Percentiles rank a stretch among this genome's conserved stretches.
These are phyloP conservation scores for Vulpes ferrilata DNA, from an alignment of 2,113 vertebrate species.

Conservation along the genomic window DNA sequence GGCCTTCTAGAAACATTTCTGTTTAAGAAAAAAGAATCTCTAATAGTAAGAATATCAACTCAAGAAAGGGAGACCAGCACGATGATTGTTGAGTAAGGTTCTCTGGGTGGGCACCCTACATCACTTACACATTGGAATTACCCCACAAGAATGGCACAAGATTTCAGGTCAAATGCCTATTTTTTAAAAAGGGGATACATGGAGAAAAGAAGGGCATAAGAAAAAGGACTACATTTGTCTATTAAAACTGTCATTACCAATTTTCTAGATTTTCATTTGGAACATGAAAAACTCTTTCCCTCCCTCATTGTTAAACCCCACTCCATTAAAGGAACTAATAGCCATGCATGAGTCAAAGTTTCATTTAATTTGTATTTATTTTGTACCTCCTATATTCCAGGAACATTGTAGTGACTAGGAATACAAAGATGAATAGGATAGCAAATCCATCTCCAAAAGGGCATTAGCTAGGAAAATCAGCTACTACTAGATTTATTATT, in stretches of 20 bases:
- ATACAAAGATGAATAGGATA: neutral
- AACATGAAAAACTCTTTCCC: neutral
- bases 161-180: neutral
- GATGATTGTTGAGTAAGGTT: neutral
- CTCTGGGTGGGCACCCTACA: neutral
- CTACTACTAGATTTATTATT: conserved; percentile 17
- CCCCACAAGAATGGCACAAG: neutral
- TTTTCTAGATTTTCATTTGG: conserved; percentile 1
- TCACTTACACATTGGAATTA: neutral
- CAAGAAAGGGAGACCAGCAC: neutral
- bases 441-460: neutral
- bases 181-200: neutral
- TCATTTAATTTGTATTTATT: neutral
- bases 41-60: neutral
- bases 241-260: neutral
- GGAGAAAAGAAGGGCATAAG: neutral
- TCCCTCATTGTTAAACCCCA: neutral
- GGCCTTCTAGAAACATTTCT: neutral
- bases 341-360: neutral
- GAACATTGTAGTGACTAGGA: neutral
- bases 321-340: neutral
- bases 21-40: neutral
- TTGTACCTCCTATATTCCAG: neutral
- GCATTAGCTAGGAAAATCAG: neutral
- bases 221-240: neutral